Conservation (phyloP, 2,797 vertebrate genomes). For the Oreochromis mossambicus region DNA sequence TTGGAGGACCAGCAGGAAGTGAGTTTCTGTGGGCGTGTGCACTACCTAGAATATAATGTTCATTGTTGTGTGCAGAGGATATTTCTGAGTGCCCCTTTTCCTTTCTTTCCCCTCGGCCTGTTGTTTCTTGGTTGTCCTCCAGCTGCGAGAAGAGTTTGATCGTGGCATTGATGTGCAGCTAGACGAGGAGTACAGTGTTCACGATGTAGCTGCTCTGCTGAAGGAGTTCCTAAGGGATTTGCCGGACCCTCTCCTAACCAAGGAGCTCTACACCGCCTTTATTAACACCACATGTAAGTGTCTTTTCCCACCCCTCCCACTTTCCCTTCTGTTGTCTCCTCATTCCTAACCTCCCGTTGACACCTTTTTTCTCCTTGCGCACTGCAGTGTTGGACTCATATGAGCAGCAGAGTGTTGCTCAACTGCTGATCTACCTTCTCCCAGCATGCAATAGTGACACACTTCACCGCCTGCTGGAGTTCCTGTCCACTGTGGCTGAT, state of each 20-base stretch:
- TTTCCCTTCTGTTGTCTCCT: background rate
- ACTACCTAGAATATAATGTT: background rate
- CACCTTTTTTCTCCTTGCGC: background rate
- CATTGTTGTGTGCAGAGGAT: slow-evolving; percentile 32
- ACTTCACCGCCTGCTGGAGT: slow-evolving; percentile 89
- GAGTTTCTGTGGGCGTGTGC: background rate
- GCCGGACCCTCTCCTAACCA: slow-evolving; percentile 92
- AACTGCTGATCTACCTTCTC: slow-evolving; percentile 92
- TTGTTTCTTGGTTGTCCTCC: background rate
- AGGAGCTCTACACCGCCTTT: slow-evolving; percentile 94
- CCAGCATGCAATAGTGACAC: slow-evolving; percentile 96
- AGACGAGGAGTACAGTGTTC: slow-evolving; percentile 92
- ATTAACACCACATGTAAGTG: slow-evolving; percentile 82
- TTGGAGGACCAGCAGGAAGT: slow-evolving; percentile 12
- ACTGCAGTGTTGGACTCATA: slow-evolving; percentile 84
- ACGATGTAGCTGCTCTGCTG: slow-evolving; percentile 90
- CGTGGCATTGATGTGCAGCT: slow-evolving; percentile 86
- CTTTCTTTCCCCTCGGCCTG: background rate
- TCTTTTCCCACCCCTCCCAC: background rate
- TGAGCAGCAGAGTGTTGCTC: slow-evolving; percentile 82
- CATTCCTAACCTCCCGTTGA: background rate
- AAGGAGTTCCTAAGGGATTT: slow-evolving; percentile 97
- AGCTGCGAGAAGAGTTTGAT: slow-evolving; percentile 94
- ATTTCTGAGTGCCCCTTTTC: slow-evolving; percentile 27
- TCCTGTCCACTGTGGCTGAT: slow-evolving; percentile 87